Evolutionary conservation across 1,140 invertebrate species (phyloP).

Genomic region (Pristionchus pacificus): DNA sequence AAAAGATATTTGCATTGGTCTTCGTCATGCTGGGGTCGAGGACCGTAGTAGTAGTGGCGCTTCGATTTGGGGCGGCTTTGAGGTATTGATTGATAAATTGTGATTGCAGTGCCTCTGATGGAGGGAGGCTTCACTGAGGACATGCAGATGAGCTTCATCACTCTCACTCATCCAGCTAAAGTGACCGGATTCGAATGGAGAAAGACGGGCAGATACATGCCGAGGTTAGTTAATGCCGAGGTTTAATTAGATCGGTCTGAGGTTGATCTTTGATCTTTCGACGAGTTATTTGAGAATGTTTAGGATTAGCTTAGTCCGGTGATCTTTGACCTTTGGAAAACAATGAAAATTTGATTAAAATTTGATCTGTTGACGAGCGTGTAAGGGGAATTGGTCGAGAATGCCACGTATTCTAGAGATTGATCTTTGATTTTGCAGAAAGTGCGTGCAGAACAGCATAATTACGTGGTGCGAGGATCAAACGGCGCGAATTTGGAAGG

Average conservation of each 20-base stretch:
- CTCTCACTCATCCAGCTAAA: constrained; percentile 50
- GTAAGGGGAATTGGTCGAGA: too few species aligned
- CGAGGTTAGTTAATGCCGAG: constrained; percentile 23
- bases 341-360: too few species aligned
- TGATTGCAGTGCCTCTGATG: constrained; percentile 31
- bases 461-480: constrained; percentile 96
- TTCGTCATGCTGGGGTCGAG: neutral
- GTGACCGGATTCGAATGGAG: constrained; percentile 57
- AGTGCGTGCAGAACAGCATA: constrained; percentile 91
- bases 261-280: too few species aligned
- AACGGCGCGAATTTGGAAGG: constrained; percentile 95
- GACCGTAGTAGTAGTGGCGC: too few species aligned
- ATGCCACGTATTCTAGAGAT: too few species aligned
- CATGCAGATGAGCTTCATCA: constrained; percentile 42
- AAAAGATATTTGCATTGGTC: too few species aligned
- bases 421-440: constrained; percentile 68
- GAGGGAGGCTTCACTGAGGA: constrained; percentile 6
- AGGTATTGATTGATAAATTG: too few species aligned
- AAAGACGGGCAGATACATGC: constrained; percentile 52
- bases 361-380: too few species aligned
- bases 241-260: constrained; percentile 20
- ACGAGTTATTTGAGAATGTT: too few species aligned
- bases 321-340: too few species aligned
- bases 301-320: too few species aligned
- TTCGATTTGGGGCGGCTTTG: too few species aligned